Evolutionary conservation across 2,797 vertebrate genomes (phyloP).

Genomic region (Acropternis orthonyx): DNA sequence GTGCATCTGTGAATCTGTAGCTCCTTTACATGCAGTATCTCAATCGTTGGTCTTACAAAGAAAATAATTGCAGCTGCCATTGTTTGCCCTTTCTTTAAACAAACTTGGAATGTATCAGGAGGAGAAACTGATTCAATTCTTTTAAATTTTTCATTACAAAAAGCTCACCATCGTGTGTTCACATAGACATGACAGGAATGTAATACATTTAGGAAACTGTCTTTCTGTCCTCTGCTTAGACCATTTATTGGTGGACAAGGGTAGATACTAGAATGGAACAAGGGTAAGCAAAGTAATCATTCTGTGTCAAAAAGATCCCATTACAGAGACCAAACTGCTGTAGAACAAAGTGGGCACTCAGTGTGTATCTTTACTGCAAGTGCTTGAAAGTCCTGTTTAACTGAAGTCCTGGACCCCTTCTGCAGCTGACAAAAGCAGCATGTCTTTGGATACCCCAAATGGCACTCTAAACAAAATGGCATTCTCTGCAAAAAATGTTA

Average conservation of each 20-base stretch:
- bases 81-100: neutral
- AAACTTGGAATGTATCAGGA: neutral
- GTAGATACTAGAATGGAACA: neutral
- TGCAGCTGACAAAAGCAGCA: neutral
- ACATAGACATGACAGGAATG: neutral
- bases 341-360: neutral
- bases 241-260: neutral
- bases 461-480: neutral
- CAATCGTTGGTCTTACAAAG: neutral
- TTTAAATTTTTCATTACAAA: neutral
- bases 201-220: neutral
- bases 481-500: neutral
- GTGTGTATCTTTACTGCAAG: neutral
- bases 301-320: neutral
- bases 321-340: neutral
- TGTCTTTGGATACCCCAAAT: neutral
- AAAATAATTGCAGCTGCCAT: neutral
- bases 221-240: neutral
- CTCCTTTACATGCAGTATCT: neutral
- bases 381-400: neutral
- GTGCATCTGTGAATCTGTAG: neutral
- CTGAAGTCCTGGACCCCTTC: neutral
- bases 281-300: neutral
- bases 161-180: neutral
- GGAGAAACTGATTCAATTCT: neutral